Conservation (phyloP, 2,113 vertebrate species). For the Platycercus adscitus region DNA sequence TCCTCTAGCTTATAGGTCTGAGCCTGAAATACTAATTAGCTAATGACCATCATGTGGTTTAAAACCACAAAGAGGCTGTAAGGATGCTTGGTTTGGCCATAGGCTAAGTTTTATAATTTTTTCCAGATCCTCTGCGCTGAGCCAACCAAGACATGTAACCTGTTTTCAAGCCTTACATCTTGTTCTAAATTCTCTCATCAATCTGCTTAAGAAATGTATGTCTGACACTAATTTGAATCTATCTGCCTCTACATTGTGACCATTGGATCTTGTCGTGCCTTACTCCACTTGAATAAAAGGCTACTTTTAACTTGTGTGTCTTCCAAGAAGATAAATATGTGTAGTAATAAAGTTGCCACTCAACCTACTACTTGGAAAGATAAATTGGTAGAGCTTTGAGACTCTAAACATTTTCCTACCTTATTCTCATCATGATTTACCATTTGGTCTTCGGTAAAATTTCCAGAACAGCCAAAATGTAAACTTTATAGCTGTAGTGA, state of each 20-base stretch:
- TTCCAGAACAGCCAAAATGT: neutral
- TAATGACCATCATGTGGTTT: neutral
- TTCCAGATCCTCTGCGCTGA: neutral
- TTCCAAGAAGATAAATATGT: neutral
- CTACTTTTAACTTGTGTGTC: neutral
- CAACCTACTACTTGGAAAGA: neutral
- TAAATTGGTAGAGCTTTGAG: neutral
- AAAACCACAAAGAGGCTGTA: neutral
- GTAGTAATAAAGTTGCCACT: neutral
- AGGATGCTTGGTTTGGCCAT: neutral
- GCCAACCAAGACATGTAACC: neutral
- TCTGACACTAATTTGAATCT: neutral
- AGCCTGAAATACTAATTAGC: neutral
- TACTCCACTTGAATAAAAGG: neutral
- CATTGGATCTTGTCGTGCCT: neutral
- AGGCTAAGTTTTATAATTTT: neutral
- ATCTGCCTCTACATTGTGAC: neutral
- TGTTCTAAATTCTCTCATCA: neutral
- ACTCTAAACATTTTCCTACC: neutral
- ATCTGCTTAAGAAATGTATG: neutral
- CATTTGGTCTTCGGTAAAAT: neutral
- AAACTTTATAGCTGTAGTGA: neutral
- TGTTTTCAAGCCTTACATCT: neutral
- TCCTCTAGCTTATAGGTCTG: neutral
- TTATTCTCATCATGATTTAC: neutral